These are phyloP conservation scores for Suncus etruscus DNA, from an alignment of 2,113 vertebrate genomes.

Conservation along the genomic window DNA sequence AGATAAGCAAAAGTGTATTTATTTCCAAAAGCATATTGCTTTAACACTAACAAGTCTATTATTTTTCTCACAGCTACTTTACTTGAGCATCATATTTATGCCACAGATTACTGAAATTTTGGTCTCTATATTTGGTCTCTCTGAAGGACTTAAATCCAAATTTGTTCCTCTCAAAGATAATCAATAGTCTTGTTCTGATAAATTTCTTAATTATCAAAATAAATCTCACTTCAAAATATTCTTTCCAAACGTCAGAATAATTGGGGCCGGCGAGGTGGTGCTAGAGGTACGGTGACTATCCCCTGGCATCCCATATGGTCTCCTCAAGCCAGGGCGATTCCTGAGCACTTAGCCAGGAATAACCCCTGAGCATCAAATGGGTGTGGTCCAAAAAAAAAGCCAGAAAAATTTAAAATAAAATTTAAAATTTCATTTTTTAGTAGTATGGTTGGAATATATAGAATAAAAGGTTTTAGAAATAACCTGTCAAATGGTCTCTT, in stretches of 20 bases:
- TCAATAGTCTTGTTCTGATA: neutral
- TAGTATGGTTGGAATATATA: neutral
- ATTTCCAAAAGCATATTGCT: neutral
- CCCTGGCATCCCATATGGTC: too few species aligned
- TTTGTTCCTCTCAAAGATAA: conserved; percentile 22
- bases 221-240: neutral
- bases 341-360: too few species aligned
- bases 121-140: neutral
- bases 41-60: neutral
- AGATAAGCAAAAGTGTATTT: neutral
- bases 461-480: neutral
- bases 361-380: too few species aligned
- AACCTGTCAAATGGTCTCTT: neutral
- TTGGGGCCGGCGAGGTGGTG: too few species aligned
- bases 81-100: neutral
- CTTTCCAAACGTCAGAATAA: neutral
- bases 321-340: too few species aligned
- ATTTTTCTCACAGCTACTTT: neutral
- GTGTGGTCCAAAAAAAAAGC: too few species aligned
- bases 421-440: neutral
- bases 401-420: too few species aligned
- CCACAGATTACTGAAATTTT: neutral
- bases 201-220: conserved; percentile 52
- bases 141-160: conserved; percentile 3
- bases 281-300: neutral